Evolutionary conservation across 2,888 invertebrate genomes (phyloP), one percentile per base, ranked within the genome.

Genomic region (Taphrorychus bicolor): DNA sequence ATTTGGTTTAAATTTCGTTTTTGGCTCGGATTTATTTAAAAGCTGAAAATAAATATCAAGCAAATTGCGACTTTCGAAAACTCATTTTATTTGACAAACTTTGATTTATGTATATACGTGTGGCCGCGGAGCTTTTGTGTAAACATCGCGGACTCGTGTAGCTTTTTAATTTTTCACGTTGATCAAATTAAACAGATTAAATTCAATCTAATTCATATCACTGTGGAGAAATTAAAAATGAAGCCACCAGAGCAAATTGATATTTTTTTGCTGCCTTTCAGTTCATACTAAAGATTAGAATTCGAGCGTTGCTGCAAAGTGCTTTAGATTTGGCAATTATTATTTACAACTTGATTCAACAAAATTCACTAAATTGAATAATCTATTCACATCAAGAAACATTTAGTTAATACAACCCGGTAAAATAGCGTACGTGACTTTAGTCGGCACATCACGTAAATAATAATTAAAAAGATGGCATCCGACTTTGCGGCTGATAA

Each of bases 71-170:
- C 45, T 45, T 45, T 14, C 45, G 14, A 17, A 5, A 17, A 17
- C 45, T 45, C 45, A 16, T 45, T 45, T 45, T 45, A 45, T 45
- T 45, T 45, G 45, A 45, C 45, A 45, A 45, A 45, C 45, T 45
- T 45, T 45, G 45, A 45, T 45, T 45, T 45, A 16, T 14, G 45
- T 45, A 17, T 14, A 45, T 14, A 14, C 17, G 45, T n/a, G n/a
- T n/a, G n/a, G n/a, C n/a, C n/a, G n/a, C n/a, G n/a, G n/a, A n/a
- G n/a, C 17, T 45, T 45, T 16, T 45, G 45, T 45, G 45, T 14
- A 5, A 32, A 7, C 32, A 32, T 32, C 24, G 24, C 7, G 7
- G n/a, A n/a, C n/a, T n/a, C n/a, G 4, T 11, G 32, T 32, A 7
- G 32, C 9, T 32, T 32, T 45, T 45, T 17, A 45, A 45, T 45